Evolutionary conservation across 2,888 invertebrate species (phyloP), one percentile per base, ranked within the genome.

Genomic region (Zhuqinia jingwanae): DNA sequence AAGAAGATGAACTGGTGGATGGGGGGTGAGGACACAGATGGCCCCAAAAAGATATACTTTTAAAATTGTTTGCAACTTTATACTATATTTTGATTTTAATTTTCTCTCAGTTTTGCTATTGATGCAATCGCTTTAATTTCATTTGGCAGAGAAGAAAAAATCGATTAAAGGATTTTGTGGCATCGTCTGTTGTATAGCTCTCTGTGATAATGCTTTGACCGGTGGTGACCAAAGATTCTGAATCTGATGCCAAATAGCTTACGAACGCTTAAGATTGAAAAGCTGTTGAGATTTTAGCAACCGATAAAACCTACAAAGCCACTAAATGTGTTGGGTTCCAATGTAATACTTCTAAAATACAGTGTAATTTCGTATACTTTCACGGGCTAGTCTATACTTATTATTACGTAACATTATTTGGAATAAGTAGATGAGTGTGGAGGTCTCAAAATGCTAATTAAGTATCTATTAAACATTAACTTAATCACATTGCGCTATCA

Each of bases 391-490:
- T 1, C n/a, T n/a, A 68, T 22, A 42, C 22, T 20, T 68, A n/a
- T 22, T 42, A 45, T 45, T 42, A 6, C 36, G 36, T 8, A n/a
- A n/a, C n/a, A n/a, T n/a, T n/a, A n/a, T 36, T 3, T 36, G 5
- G 36, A 36, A 36, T 36, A 3, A 6, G 36, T 10, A 45, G 20
- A 20, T 42, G 22, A 68, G 45, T 42, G 45, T 45, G 45, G 47
- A 47, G 68, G 47, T 68, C 47, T 56, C 56, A 63, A 81, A 42
- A 82, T 82, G 82, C 63, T 82, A 83, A 83, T 83, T 83, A 83
- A 82, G 75, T 75, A 30, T 45, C 82, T 60, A 75, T 82, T 82
- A 76, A 77, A 58, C 56, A 58, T 77, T 77, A 58, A 68, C 73
- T 53, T 65, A 56, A 84, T 70, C 84, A 68, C 84, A 77, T 68